These are phyloP conservation scores for Muscicapa adusta DNA, from an alignment of 2,113 vertebrate species.

Conservation along the genomic window DNA sequence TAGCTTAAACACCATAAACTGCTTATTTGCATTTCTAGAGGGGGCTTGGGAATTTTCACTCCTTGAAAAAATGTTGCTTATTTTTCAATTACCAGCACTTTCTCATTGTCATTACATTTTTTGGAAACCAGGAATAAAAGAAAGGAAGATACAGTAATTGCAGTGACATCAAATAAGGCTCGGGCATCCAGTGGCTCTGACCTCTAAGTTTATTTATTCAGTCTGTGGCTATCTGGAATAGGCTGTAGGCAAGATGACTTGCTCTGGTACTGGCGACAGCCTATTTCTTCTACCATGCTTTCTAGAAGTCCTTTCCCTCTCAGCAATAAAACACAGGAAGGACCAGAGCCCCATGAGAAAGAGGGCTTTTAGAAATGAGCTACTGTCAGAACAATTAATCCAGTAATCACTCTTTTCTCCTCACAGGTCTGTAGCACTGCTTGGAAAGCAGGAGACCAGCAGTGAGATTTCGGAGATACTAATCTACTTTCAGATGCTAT, in stretches of 20 bases:
- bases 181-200: background rate
- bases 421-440: background rate
- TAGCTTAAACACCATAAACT: background rate
- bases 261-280: background rate
- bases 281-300: background rate
- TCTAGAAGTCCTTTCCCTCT: background rate
- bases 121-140: background rate
- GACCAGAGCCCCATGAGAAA: background rate
- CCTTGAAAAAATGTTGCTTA: background rate
- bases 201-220: background rate
- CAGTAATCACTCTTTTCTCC: background rate
- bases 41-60: background rate
- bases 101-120: background rate
- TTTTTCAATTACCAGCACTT: background rate
- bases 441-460: background rate
- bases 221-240: background rate
- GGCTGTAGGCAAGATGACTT: background rate
- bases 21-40: background rate
- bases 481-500: background rate
- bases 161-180: background rate
- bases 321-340: background rate
- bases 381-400: conserved; percentile 27
- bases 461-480: background rate
- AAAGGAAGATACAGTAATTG: background rate
- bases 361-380: background rate